Percentiles rank a stretch among this genome's conserved stretches.
phyloP scores from a whole-genome alignment of 2,797 vertebrate species.

The Eospalax fontanierii region DNA sequence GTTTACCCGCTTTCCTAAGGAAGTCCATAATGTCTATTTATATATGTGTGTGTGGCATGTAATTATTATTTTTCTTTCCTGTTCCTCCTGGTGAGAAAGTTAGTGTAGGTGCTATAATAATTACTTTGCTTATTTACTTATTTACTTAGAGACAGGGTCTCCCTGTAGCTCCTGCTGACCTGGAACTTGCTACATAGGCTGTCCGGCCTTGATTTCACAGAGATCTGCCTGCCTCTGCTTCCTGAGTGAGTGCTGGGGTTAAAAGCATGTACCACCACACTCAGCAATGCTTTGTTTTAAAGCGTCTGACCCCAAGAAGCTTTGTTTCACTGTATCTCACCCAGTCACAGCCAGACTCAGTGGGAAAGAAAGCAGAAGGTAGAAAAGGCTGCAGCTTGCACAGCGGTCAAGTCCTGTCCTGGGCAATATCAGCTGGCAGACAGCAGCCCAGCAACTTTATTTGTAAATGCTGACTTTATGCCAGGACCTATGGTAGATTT shows the following conservation, averaged over 20 bases:
- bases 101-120: background rate
- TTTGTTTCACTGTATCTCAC: background rate
- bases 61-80: conserved; percentile 60
- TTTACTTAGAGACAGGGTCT: too few species aligned
- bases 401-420: background rate
- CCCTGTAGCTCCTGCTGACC: too few species aligned
- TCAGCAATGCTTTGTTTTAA: background rate
- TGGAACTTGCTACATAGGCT: too few species aligned
- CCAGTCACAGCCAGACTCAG: background rate
- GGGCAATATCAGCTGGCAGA: background rate
- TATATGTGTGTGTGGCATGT: background rate
- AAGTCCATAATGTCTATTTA: background rate
- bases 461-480: conserved; percentile 30
- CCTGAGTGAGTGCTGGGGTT: too few species aligned
- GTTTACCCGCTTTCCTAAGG: conserved; percentile 46
- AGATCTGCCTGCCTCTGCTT: too few species aligned
- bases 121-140: background rate
- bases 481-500: background rate
- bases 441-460: background rate
- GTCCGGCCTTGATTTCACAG: too few species aligned
- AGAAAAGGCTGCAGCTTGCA: background rate
- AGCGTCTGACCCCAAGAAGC: background rate
- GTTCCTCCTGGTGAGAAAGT: background rate
- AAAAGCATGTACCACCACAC: too few species aligned
- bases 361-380: background rate